Evolutionary conservation across 2,113 vertebrate genomes (phyloP).

Genomic region (Cyprinodon variegatus): DNA sequence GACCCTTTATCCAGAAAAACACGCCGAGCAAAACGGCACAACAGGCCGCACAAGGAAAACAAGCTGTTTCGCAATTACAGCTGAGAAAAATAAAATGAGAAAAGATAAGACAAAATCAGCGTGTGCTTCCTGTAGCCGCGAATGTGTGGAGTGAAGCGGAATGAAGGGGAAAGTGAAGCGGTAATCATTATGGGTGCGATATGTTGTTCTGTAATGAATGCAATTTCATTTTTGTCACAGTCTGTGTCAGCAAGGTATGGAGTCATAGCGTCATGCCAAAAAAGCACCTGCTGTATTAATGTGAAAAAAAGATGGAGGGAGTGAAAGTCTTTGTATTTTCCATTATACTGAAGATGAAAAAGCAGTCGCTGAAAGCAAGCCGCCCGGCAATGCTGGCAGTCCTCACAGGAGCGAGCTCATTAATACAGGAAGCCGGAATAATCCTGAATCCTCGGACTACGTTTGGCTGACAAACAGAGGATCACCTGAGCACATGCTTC

Average conservation of each 20-base stretch:
- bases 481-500: constrained; percentile 42
- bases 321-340: constrained; percentile 34
- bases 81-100: constrained; percentile 12
- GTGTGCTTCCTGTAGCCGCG: neutral
- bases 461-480: constrained; percentile 51
- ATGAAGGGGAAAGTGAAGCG: constrained; percentile 23
- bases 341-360: constrained; percentile 54
- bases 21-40: constrained; percentile 3
- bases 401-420: constrained; percentile 42
- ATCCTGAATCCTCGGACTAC: constrained; percentile 45
- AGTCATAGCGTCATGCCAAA: constrained; percentile 18
- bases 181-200: constrained; percentile 40
- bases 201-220: constrained; percentile 37
- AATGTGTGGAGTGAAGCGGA: constrained; percentile 9
- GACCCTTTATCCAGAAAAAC: constrained; percentile 23
- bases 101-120: constrained; percentile 17
- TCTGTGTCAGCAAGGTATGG: constrained; percentile 25
- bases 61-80: constrained; percentile 33
- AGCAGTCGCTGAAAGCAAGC: constrained; percentile 29
- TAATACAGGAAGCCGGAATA: constrained; percentile 49
- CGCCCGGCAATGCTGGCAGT: constrained; percentile 28
- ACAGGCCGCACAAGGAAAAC: constrained; percentile 4
- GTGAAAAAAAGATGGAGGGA: constrained; percentile 16
- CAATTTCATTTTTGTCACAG: constrained; percentile 55
- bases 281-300: constrained; percentile 38